A percentile compares a stretch with the other conserved stretches of the same genome.
Conservation (phyloP, 2,113 vertebrate species). For the Setophaga kirtlandii region DNA sequence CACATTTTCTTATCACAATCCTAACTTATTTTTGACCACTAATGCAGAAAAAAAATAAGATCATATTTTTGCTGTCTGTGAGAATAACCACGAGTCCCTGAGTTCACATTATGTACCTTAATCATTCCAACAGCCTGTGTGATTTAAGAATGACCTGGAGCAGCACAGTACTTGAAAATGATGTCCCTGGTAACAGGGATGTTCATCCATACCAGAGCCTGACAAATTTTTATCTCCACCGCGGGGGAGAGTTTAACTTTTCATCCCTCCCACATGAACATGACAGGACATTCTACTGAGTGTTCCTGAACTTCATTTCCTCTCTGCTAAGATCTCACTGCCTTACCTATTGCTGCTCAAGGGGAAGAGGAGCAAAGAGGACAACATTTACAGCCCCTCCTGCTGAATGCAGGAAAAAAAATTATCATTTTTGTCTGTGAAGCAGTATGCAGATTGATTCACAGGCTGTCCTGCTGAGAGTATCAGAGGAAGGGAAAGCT, state of each 20-base stretch:
- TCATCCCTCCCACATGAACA: neutral
- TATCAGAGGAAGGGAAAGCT: neutral
- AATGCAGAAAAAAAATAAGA: neutral
- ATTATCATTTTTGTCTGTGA: neutral
- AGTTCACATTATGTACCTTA: neutral
- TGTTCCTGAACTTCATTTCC: neutral
- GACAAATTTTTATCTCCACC: neutral
- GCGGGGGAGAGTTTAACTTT: neutral
- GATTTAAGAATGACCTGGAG: slow-evolving; percentile 18
- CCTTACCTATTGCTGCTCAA: neutral
- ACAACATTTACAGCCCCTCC: neutral
- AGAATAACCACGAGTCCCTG: neutral
- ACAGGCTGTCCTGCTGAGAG: neutral
- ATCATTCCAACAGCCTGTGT: neutral
- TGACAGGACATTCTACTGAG: neutral
- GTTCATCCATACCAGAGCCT: neutral
- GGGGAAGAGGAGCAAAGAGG: neutral
- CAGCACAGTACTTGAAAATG: neutral
- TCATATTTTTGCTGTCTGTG: neutral
- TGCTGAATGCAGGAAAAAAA: neutral
- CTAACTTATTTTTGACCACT: neutral
- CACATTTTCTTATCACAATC: neutral
- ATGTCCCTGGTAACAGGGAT: neutral
- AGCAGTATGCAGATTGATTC: neutral
- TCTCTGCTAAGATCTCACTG: neutral